Conservation (phyloP, 1,140 invertebrate genomes). For the Zeugodacus cucurbitae region DNA sequence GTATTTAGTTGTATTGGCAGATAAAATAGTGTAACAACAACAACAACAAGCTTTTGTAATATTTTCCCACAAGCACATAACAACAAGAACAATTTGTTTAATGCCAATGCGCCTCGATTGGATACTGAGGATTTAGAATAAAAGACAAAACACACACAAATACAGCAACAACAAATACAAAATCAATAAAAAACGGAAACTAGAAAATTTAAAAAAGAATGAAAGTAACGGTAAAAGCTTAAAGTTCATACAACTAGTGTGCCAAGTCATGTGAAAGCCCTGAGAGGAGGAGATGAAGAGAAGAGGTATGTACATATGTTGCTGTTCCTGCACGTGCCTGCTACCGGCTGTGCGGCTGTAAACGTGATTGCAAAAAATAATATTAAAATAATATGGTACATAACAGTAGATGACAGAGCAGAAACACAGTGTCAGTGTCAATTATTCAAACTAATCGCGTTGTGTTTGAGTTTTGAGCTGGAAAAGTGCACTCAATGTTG, state of each 20-base stretch:
- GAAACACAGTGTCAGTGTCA: neutral
- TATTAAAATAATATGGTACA: neutral
- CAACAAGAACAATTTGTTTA: slow-evolving; percentile 4
- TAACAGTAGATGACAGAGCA: neutral
- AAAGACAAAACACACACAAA: neutral
- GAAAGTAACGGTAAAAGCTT: neutral
- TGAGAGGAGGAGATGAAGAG: too few relatives aligned
- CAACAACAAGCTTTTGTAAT: neutral
- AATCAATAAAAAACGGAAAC: neutral
- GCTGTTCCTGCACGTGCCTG: neutral
- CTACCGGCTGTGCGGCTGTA: neutral
- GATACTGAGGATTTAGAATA: neutral
- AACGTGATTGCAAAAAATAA: neutral
- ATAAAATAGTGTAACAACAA: neutral
- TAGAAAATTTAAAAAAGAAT: neutral
- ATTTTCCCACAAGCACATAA: neutral
- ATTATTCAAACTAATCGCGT: slow-evolving; percentile 5
- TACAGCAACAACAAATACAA: too few relatives aligned
- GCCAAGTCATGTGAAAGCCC: neutral
- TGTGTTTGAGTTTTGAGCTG: neutral
- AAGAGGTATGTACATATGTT: too few relatives aligned
- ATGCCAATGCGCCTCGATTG: neutral
- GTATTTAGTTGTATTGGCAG: neutral
- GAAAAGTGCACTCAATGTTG: neutral
- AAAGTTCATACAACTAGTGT: neutral